Evolutionary conservation across 2,113 vertebrate species (phyloP).

Genomic region (Channa argus): DNA sequence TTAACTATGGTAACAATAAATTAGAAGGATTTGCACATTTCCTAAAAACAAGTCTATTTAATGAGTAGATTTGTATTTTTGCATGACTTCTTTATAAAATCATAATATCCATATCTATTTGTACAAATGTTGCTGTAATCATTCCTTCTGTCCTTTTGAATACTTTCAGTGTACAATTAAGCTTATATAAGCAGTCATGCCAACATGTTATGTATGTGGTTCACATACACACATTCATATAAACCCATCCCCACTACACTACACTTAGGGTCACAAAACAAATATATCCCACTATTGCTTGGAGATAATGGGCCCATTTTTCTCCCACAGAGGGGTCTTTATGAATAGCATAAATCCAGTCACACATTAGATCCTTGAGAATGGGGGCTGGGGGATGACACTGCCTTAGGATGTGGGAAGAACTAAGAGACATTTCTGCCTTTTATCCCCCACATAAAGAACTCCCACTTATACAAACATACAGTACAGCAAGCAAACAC

Average conservation of each 20-base stretch:
- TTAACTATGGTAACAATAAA: too few species aligned
- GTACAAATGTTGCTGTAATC: not conserved
- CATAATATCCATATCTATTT: too few species aligned
- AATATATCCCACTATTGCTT: conserved; percentile 72
- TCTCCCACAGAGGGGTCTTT: conserved; percentile 64
- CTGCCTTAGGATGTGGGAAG: conserved; percentile 46
- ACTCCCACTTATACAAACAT: conserved; percentile 61
- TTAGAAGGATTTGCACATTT: too few species aligned
- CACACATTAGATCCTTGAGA: conserved; percentile 52
- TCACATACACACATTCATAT: conserved; percentile 26
- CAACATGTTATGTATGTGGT: conserved; percentile 24
- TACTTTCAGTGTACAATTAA: conserved; percentile 6
- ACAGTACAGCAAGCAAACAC: conserved; percentile 22
- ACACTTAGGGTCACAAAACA: conserved; percentile 65
- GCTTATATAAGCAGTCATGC: not conserved
- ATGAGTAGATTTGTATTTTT: too few species aligned
- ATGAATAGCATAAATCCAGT: conserved; percentile 76
- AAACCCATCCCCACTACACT: conserved; percentile 31
- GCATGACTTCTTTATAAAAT: too few species aligned
- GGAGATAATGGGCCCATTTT: conserved; percentile 77
- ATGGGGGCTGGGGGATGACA: conserved; percentile 5
- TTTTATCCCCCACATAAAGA: conserved; percentile 69
- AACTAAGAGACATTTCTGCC: conserved; percentile 63
- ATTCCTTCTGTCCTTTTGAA: not conserved
- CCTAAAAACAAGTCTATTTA: too few species aligned